Evolutionary conservation across 2,113 vertebrate genomes (phyloP).

Genomic region (Gnathonemus echidnorhynchus): DNA sequence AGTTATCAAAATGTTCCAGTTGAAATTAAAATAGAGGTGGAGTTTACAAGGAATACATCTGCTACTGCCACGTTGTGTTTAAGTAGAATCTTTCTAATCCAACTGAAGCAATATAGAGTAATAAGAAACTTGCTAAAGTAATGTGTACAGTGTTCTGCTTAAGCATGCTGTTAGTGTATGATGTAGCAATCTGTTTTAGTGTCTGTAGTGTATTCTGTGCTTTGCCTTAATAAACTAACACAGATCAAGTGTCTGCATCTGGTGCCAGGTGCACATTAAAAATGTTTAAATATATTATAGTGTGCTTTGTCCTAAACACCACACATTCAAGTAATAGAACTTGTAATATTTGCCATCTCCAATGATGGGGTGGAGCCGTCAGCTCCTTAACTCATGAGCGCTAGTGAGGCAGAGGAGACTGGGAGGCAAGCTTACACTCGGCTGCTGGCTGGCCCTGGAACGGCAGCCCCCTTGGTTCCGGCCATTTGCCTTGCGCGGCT

Average conservation of each 20-base stretch:
- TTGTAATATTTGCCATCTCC: background rate
- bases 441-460: background rate
- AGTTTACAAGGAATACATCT: slow-evolving; percentile 35
- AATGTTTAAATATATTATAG: background rate
- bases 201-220: slow-evolving; percentile 61
- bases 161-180: slow-evolving; percentile 60
- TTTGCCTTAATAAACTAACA: slow-evolving; percentile 52
- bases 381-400: background rate
- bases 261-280: slow-evolving; percentile 3
- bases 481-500: background rate
- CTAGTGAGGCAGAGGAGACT: background rate
- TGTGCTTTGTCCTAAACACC: background rate
- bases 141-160: slow-evolving; percentile 52
- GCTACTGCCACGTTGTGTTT: slow-evolving; percentile 35
- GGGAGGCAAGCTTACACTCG: background rate
- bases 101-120: slow-evolving; percentile 36
- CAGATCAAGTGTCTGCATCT: background rate
- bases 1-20: slow-evolving; percentile 52
- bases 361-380: background rate
- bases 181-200: slow-evolving; percentile 52
- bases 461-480: background rate
- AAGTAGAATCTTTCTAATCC: slow-evolving; percentile 51
- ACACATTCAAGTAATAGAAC: background rate
- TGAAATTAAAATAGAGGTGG: slow-evolving; percentile 49
- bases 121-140: slow-evolving; percentile 50